A percentile compares a stretch with the other conserved stretches of the same genome.
phyloP scores from a whole-genome alignment of 2,113 vertebrate genomes.

The Cololabis saira region DNA sequence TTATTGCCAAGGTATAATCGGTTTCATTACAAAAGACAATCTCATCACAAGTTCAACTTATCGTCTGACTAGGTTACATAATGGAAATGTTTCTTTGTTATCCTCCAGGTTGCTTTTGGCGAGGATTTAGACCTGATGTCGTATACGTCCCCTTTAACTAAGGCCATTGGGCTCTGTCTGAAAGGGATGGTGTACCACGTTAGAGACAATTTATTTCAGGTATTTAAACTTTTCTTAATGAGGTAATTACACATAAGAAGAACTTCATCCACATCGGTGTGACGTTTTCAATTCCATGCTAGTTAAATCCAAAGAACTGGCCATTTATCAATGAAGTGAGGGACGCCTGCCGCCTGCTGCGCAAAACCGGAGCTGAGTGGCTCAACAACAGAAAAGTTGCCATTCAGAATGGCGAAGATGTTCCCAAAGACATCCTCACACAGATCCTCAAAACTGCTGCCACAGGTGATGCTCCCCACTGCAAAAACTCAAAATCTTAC shows the following conservation, averaged over 20 bases:
- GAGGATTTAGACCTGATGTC: slow-evolving; percentile 85
- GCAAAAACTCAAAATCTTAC: too few relatives aligned
- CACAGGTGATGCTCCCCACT: not conserved
- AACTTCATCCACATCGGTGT: not conserved
- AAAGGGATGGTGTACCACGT: slow-evolving; percentile 75
- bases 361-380: slow-evolving; percentile 85
- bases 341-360: slow-evolving; percentile 82
- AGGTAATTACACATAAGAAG: not conserved
- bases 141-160: slow-evolving; percentile 78
- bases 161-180: slow-evolving; percentile 80
- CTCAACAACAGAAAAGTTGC: slow-evolving; percentile 82
- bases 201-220: slow-evolving; percentile 75
- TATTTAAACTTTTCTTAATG: slow-evolving; percentile 35
- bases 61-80: too few relatives aligned
- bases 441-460: slow-evolving; percentile 87
- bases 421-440: slow-evolving; percentile 87
- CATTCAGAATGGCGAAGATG: slow-evolving; percentile 80
- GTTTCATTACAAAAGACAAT: too few relatives aligned
- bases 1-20: slow-evolving; percentile 72
- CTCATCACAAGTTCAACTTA: too few relatives aligned
- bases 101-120: slow-evolving; percentile 86
- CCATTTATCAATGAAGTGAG: slow-evolving; percentile 80
- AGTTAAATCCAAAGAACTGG: slow-evolving; percentile 82
- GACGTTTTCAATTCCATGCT: not conserved
- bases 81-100: not conserved